Evolutionary conservation across 2,113 vertebrate species (phyloP), one percentile per base, ranked within the genome.

Genomic region (Rhynchopsitta pachyrhyncha): DNA sequence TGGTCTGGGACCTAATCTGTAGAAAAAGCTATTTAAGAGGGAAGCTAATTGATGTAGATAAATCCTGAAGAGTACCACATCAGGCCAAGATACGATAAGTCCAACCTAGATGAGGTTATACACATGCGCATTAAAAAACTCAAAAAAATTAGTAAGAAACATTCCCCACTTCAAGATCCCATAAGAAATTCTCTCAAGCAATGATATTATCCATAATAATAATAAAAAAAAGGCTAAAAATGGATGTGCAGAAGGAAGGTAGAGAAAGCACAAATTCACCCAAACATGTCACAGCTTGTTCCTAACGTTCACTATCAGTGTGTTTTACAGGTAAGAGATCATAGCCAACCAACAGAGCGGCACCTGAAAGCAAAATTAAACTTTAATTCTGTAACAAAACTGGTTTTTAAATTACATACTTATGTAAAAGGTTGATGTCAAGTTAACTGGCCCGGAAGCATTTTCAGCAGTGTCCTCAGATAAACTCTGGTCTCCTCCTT

Each of bases 11-110:
- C 74, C 94, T 96, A 78, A 93, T 97, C 88, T 96, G 81, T 81
- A 55, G 90, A 96, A 93, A 79, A 76, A 89, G 93, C 80, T 91
- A 85, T 69, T 92, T 88, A 88, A 75, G 59, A 96, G 78, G 74
- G 60, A 96, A 97, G 87, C 95, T 97, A 98, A 97, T 64, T 97
- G 95, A 95, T 96, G 92, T 50, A 90, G 68, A 92, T 52, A 96
- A 97, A 97, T 95, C 85, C 82, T 71, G 33, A 95, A 93, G 89
- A 97, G 86, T 90, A 96, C 82, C 89, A 91, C 76, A 70, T 97
- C 82, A 86, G 92, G 94, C 93, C 90, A 91, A 90, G 76, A 78
- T 39, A 83, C 88, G 95, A 92, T 96, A 97, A 97, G 96, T 82
- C 71, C 95, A 97, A 87, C 89, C 86, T 62, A 97, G 96, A 97